Percentiles rank a stretch among this genome's conserved stretches.
These are phyloP conservation scores for Hirtodrosophila duncani DNA, from an alignment of 2,888 invertebrate species.

Conservation along the genomic window DNA sequence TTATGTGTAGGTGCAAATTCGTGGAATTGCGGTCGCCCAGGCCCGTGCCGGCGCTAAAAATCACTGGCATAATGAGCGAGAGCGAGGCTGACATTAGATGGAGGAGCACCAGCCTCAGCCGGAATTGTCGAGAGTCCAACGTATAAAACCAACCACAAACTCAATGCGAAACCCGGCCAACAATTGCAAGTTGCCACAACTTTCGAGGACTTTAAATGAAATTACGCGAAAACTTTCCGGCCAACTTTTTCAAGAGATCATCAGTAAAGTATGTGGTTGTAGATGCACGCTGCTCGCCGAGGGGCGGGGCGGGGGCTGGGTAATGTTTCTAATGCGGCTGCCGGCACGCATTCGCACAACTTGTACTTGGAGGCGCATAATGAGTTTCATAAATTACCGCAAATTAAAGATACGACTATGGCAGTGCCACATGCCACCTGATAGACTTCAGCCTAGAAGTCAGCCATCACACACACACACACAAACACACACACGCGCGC, in stretches of 20 bases:
- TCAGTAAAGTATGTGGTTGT: too few species aligned
- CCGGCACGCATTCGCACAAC: conserved; percentile 49
- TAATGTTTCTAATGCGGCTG: conserved; percentile 36
- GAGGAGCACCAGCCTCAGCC: conserved; percentile 1
- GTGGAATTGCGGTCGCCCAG: conserved; percentile 36
- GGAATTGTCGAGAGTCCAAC: conserved; percentile 16
- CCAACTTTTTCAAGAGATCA: conserved; percentile 66
- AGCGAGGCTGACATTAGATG: conserved; percentile 35
- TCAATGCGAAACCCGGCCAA: conserved; percentile 20
- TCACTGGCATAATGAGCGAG: conserved; percentile 58
- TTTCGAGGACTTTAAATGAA: conserved; percentile 72
- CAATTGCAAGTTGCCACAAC: conserved; percentile 64
- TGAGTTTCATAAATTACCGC: conserved; percentile 72
- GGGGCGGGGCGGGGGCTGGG: background rate
- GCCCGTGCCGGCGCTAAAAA: conserved; percentile 56
- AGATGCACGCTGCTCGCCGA: background rate
- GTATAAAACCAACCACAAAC: conserved; percentile 50
- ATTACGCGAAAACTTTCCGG: conserved; percentile 70
- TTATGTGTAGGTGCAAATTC: conserved; percentile 68
- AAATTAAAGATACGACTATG: conserved; percentile 66
- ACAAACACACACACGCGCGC: background rate
- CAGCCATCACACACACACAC: background rate
- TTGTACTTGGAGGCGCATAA: conserved; percentile 43
- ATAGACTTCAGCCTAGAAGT: conserved; percentile 4
- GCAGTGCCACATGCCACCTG: conserved; percentile 44